Evolutionary conservation across 2,888 invertebrate genomes (phyloP).

Genomic region (Aleiodes testaceus): DNA sequence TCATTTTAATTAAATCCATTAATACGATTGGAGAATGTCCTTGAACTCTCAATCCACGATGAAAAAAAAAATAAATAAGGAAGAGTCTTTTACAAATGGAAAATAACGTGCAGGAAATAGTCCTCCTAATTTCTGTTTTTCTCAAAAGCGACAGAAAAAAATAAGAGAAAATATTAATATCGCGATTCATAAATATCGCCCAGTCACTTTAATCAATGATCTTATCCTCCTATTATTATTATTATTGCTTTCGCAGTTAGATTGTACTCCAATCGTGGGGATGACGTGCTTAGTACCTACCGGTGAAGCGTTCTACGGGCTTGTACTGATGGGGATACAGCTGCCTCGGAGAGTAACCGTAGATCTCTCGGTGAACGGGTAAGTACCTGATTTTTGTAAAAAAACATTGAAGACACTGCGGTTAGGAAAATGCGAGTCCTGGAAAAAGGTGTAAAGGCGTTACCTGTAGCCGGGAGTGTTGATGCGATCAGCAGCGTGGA

Average conservation of each 20-base stretch:
- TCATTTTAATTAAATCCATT: constrained; percentile 10
- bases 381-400: constrained; percentile 77
- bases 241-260: constrained; percentile 43
- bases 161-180: background rate
- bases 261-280: constrained; percentile 45
- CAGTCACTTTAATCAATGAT: constrained; percentile 37
- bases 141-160: constrained; percentile 7
- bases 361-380: constrained; percentile 91
- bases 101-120: constrained; percentile 14
- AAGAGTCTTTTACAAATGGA: constrained; percentile 31
- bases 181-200: constrained; percentile 20
- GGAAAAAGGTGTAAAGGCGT: background rate
- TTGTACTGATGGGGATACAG: constrained; percentile 91
- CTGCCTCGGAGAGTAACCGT: constrained; percentile 91
- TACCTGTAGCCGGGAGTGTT: constrained; percentile 88
- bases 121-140: constrained; percentile 7
- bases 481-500: constrained; percentile 87
- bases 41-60: constrained; percentile 13
- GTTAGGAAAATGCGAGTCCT: background rate
- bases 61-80: constrained; percentile 8
- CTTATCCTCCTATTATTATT: constrained; percentile 42
- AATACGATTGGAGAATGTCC: constrained; percentile 17
- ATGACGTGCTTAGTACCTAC: constrained; percentile 78
- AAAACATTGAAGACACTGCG: too few relatives aligned
- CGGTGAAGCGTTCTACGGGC: constrained; percentile 84